Evolutionary conservation across 2,797 vertebrate species (phyloP).

Genomic region (Vipera ursinii): DNA sequence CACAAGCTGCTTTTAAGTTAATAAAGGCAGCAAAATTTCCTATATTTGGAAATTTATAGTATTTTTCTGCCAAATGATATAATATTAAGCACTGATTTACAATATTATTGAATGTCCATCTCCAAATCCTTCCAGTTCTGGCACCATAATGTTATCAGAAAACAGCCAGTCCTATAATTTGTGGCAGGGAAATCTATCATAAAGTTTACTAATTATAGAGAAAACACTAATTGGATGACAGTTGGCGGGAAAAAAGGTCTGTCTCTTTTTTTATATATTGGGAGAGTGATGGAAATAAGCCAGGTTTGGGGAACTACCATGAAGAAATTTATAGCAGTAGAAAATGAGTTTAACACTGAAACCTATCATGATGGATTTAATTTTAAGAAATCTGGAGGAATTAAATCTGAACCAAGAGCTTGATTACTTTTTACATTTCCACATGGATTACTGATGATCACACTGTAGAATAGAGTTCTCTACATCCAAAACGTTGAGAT

Average conservation of each 20-base stretch:
- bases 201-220: neutral
- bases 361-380: neutral
- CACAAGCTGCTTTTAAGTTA: neutral
- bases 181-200: neutral
- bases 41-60: neutral
- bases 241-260: neutral
- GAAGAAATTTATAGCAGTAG: neutral
- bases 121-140: neutral
- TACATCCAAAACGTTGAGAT: neutral
- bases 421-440: neutral
- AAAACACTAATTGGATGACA: neutral
- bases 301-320: neutral
- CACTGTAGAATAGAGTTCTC: neutral
- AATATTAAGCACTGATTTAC: neutral
- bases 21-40: neutral
- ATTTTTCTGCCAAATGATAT: neutral
- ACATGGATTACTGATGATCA: neutral
- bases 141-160: neutral
- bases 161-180: neutral
- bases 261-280: neutral
- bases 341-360: neutral
- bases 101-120: neutral
- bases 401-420: neutral
- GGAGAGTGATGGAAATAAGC: neutral
- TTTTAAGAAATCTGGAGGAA: neutral